phyloP scores from a whole-genome alignment of 2,113 vertebrate genomes.

The Martes martes region DNA sequence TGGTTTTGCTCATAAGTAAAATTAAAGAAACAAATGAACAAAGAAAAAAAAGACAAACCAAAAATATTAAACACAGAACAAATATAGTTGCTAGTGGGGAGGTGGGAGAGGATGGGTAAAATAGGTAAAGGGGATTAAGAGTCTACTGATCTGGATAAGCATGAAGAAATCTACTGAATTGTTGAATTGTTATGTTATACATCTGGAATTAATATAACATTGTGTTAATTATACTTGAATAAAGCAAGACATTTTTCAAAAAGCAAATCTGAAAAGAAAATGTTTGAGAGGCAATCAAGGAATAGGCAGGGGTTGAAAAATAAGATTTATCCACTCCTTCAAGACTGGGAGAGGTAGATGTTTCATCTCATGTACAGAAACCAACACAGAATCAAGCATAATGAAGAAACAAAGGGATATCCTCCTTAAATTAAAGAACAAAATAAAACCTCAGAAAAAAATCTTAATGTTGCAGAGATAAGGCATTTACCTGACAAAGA shows the following conservation, averaged over 20 bases:
- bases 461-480: background rate
- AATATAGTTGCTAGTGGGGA: background rate
- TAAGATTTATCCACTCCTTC: background rate
- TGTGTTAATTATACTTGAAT: background rate
- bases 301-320: background rate
- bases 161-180: background rate
- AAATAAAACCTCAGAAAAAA: background rate
- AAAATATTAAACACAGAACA: background rate
- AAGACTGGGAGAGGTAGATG: background rate
- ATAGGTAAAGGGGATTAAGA: background rate
- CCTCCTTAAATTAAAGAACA: background rate
- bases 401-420: background rate
- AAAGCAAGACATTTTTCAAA: background rate
- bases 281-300: background rate
- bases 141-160: background rate
- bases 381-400: background rate
- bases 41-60: background rate
- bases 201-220: background rate
- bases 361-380: background rate
- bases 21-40: background rate
- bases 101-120: background rate
- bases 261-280: background rate
- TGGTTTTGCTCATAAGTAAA: background rate
- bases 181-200: background rate
- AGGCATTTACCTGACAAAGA: background rate